Conservation (phyloP, 1,140 invertebrate species). For the Danaus plexippus region DNA sequence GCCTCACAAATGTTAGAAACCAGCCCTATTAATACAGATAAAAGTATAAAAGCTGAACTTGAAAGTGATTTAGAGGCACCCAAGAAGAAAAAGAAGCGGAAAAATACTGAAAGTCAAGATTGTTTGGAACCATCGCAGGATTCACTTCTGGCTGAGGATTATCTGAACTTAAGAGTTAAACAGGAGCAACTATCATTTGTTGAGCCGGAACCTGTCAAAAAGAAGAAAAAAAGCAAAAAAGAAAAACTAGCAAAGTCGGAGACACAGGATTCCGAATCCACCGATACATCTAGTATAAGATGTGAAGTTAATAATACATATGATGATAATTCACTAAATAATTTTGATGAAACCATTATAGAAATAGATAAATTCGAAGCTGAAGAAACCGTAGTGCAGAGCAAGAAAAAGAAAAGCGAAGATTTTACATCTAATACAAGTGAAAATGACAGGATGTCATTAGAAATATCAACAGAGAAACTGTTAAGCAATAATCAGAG, state of each 20-base stretch:
- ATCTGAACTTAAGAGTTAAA: slow-evolving; percentile 24
- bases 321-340: no score
- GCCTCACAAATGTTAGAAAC: slow-evolving; percentile 13
- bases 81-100: slow-evolving; percentile 23
- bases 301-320: no score
- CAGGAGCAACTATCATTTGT: slow-evolving; percentile 20
- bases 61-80: slow-evolving; percentile 31
- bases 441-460: background rate
- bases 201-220: slow-evolving; percentile 19
- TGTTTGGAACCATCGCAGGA: slow-evolving; percentile 6
- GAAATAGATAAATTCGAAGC: no score
- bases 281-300: no score
- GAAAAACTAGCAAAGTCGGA: background rate
- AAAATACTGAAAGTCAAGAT: slow-evolving; percentile 1
- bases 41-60: slow-evolving; percentile 29
- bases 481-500: no score
- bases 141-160: slow-evolving; percentile 25
- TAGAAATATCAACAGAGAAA: background rate
- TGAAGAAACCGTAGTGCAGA: no score
- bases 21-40: slow-evolving; percentile 19
- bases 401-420: no score
- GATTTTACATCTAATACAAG: background rate
- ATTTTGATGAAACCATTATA: no score
- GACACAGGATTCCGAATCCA: background rate
- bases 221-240: slow-evolving; percentile 30